Evolutionary conservation across 2,797 vertebrate genomes (phyloP).

Genomic region (Jordanella pulchra): DNA sequence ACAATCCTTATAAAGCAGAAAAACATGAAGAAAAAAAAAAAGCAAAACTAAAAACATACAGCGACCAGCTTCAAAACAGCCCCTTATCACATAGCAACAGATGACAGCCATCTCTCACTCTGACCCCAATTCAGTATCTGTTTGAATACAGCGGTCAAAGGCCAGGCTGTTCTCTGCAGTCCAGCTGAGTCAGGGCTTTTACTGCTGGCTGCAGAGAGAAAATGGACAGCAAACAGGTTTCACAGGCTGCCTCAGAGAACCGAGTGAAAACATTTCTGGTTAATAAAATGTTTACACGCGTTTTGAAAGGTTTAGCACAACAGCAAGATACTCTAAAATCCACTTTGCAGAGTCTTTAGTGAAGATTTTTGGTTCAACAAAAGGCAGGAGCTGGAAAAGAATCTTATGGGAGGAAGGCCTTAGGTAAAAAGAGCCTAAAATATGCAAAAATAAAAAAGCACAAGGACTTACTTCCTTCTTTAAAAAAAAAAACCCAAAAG

Average conservation of each 20-base stretch:
- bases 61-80: slow-evolving; percentile 26
- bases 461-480: background rate
- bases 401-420: background rate
- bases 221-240: slow-evolving; percentile 36
- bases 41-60: slow-evolving; percentile 32
- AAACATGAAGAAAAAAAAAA: slow-evolving; percentile 17
- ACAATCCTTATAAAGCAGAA: background rate
- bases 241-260: slow-evolving; percentile 7
- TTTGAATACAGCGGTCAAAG: slow-evolving; percentile 56
- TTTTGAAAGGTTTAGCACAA: background rate
- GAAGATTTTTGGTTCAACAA: background rate
- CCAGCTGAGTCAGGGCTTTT: slow-evolving; percentile 64
- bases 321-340: background rate
- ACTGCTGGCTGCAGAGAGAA: slow-evolving; percentile 37
- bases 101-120: slow-evolving; percentile 49
- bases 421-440: background rate
- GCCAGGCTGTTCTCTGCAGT: slow-evolving; percentile 36
- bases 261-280: background rate
- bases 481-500: too few species aligned
- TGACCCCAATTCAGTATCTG: slow-evolving; percentile 49
- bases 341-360: background rate
- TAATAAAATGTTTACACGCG: background rate
- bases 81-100: slow-evolving; percentile 77
- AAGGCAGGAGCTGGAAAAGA: background rate
- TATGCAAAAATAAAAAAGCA: background rate